Evolutionary conservation across 2,797 vertebrate species (phyloP), one percentile per base, ranked within the genome.

Genomic region (Loriculus beryllinus): DNA sequence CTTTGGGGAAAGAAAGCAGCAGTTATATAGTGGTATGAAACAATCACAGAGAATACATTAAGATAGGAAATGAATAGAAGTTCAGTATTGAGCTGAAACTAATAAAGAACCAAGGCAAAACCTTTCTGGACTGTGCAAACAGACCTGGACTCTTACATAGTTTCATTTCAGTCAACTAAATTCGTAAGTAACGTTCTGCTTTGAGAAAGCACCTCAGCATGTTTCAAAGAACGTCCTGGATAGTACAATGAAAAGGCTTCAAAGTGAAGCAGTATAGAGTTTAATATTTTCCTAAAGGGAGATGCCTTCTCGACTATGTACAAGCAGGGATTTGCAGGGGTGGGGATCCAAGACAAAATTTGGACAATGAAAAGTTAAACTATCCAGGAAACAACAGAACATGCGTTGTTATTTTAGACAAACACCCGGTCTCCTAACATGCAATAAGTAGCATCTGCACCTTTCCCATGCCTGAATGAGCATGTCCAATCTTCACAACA

Each of bases 401-500:
- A 76, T 82, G 89, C 89, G 35, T 7, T 7, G 11, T 76, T 59
- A 11, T 47, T 25, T 52, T 14, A 88, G 82, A 65, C 47, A 52
- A 79, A 47, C 31, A 59, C 35, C 63, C 68, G 6, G 48, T 39
- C 71, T 86, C 60, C 93, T 81, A 54, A 57, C 95, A 93, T 95
- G 95, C 86, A 96, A 5, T 52, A 90, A 95, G 60, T 10, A 95
- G 90, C 51, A 12, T 87, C 90, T 88, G 97, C 98, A 99, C 99
- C 99, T 99, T 99, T 97, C 99, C 99, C 99, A 99, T 99, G 97
- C 99, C 99, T 15, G 99, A 99, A 97, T 99, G 99, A 92, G 99
- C 99, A 20, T 99, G 99, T 97, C 99, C 99, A 10, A 99, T 99
- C 98, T 99, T 99, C 97, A 99, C 99, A 89, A 99, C 99, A 10